Conservation (phyloP, 2,113 vertebrate species). For the Aldabrachelys gigantea region DNA sequence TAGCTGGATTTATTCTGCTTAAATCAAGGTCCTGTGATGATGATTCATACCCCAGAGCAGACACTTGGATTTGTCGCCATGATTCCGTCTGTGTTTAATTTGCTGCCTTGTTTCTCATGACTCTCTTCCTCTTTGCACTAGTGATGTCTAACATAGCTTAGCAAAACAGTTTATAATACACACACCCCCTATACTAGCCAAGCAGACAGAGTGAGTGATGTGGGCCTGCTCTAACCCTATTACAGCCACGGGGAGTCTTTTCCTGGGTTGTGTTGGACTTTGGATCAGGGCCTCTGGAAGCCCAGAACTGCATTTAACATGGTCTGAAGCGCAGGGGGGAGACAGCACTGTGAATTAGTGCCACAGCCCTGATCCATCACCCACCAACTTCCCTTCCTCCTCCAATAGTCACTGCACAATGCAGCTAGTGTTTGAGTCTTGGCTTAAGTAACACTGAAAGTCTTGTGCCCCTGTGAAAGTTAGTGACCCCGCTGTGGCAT, state of each 20-base stretch:
- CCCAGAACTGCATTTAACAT: neutral
- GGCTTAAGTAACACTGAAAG: no score
- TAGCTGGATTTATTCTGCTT: neutral
- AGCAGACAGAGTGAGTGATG: no score
- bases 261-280: neutral
- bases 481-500: no score
- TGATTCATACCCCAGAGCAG: neutral
- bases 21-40: neutral
- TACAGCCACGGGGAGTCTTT: neutral
- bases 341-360: no score
- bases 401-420: no score
- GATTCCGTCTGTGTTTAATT: neutral
- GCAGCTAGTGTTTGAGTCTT: no score
- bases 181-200: no score
- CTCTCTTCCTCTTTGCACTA: neutral
- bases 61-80: neutral
- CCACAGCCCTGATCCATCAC: neutral
- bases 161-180: neutral
- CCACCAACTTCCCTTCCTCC: neutral
- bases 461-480: no score
- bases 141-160: neutral
- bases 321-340: no score
- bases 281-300: neutral
- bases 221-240: no score
- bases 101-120: neutral